Evolutionary conservation across 92 coral and sea anemone genomes (phyloP).

Genomic region (Virgularia gustaviana): DNA sequence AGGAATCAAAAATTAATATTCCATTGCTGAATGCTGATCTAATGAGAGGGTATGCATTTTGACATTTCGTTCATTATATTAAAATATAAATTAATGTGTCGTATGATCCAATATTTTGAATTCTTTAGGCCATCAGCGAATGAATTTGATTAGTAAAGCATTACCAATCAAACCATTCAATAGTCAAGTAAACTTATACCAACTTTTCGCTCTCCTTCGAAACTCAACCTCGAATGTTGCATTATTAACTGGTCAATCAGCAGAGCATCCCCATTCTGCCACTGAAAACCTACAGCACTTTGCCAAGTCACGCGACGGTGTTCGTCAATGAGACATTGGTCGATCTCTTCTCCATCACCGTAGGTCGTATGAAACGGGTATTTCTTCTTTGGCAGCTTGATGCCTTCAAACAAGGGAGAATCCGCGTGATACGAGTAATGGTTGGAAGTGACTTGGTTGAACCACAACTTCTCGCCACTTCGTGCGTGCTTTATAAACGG

Average conservation of each 20-base stretch:
- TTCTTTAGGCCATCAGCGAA: no score
- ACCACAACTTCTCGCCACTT: slow-evolving; percentile 39
- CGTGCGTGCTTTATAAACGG: slow-evolving; percentile 4
- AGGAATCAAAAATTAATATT: no score
- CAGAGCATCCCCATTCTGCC: slow-evolving; percentile 26
- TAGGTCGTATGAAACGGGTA: slow-evolving; percentile 21
- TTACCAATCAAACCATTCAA: no score
- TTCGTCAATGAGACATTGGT: background rate
- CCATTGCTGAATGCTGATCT: no score
- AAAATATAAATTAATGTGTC: no score
- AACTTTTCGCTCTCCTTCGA: slow-evolving; percentile 23
- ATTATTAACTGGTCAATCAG: slow-evolving; percentile 6
- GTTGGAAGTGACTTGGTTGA: slow-evolving; percentile 20
- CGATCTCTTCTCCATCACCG: slow-evolving; percentile 25
- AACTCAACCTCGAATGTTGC: slow-evolving; percentile 25
- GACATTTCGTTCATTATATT: no score
- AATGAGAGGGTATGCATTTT: no score
- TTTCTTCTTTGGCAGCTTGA: background rate
- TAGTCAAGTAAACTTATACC: background rate
- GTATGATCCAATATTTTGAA: no score
- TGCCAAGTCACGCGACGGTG: slow-evolving; percentile 6
- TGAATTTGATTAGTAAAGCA: no score
- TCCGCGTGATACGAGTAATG: background rate
- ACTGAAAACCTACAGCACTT: slow-evolving; percentile 26
- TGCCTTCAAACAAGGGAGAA: background rate